A percentile compares a stretch with the other conserved stretches of the same genome.
Conservation (phyloP, 2,797 vertebrate genomes). For the Trematomus bernacchii region DNA sequence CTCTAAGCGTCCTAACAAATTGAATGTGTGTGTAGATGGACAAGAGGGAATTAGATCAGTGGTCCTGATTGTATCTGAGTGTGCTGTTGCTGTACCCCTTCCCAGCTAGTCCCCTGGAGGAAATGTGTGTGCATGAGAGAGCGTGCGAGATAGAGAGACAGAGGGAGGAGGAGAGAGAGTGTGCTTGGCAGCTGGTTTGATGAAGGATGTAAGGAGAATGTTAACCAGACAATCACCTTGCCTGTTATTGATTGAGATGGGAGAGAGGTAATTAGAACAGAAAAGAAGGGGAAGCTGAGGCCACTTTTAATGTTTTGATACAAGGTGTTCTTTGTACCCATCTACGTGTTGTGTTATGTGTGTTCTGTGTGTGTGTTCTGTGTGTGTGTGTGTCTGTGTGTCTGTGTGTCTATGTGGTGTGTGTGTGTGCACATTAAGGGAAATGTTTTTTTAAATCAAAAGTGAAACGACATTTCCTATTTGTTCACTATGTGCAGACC, state of each 20-base stretch:
- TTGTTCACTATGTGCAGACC: background rate
- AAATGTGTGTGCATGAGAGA: slow-evolving; percentile 69
- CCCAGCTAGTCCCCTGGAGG: slow-evolving; percentile 77
- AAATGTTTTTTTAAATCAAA: slow-evolving; percentile 22
- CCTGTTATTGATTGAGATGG: slow-evolving; percentile 87
- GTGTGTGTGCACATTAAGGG: slow-evolving; percentile 31
- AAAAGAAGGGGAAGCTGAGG: slow-evolving; percentile 78
- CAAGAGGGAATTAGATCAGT: slow-evolving; percentile 87
- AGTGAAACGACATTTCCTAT: slow-evolving; percentile 6
- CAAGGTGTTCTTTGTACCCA: slow-evolving; percentile 82
- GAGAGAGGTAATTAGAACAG: slow-evolving; percentile 84
- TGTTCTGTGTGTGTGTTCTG: slow-evolving; percentile 46
- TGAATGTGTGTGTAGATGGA: slow-evolving; percentile 88
- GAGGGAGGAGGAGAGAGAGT: slow-evolving; percentile 40
- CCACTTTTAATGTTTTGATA: slow-evolving; percentile 83
- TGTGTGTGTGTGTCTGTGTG: slow-evolving; percentile 11
- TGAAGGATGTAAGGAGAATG: slow-evolving; percentile 87
- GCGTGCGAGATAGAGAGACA: slow-evolving; percentile 37
- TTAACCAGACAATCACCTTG: slow-evolving; percentile 90
- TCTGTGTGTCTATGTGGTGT: slow-evolving; percentile 8
- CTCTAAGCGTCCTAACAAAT: slow-evolving; percentile 86
- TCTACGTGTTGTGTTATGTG: slow-evolving; percentile 59
- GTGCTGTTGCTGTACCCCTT: slow-evolving; percentile 82
- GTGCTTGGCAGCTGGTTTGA: slow-evolving; percentile 84
- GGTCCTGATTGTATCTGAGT: slow-evolving; percentile 86